Percentiles rank a stretch among this genome's conserved stretches.
These are phyloP conservation scores for Drosophila quinaria DNA, from an alignment of 2,888 invertebrate genomes.

Conservation along the genomic window DNA sequence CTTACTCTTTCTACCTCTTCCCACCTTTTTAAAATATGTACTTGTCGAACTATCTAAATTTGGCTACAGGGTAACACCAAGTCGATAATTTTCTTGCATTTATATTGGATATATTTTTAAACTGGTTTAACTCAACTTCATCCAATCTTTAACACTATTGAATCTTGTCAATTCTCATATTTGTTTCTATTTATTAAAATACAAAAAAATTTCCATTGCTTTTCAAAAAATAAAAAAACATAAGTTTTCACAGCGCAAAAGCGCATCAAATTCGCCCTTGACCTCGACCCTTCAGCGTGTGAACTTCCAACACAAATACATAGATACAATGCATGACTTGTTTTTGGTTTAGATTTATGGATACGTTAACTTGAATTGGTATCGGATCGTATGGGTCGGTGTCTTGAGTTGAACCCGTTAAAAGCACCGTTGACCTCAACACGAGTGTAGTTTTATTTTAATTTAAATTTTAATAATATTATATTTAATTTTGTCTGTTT, in stretches of 20 bases:
- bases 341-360: slow-evolving; percentile 8
- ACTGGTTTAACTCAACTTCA: background rate
- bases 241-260: slow-evolving; percentile 41
- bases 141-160: background rate
- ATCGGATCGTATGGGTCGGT: slow-evolving; percentile 5
- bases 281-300: slow-evolving; percentile 69
- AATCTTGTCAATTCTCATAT: background rate
- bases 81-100: background rate
- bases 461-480: slow-evolving; percentile 10
- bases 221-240: slow-evolving; percentile 8
- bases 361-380: slow-evolving; percentile 4
- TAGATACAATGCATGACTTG: slow-evolving; percentile 28
- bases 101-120: background rate
- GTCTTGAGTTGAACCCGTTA: slow-evolving; percentile 60
- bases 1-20: no score
- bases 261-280: slow-evolving; percentile 36
- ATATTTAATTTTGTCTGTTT: slow-evolving; percentile 13
- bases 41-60: background rate
- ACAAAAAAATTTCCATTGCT: slow-evolving; percentile 19
- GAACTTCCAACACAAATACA: slow-evolving; percentile 38
- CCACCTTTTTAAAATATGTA: no score
- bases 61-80: background rate
- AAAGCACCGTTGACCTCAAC: slow-evolving; percentile 80
- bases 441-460: slow-evolving; percentile 17
- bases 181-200: slow-evolving; percentile 9